These are phyloP conservation scores for Holcopasites calliopsidis DNA, from an alignment of 1,140 invertebrate genomes.

Conservation along the genomic window DNA sequence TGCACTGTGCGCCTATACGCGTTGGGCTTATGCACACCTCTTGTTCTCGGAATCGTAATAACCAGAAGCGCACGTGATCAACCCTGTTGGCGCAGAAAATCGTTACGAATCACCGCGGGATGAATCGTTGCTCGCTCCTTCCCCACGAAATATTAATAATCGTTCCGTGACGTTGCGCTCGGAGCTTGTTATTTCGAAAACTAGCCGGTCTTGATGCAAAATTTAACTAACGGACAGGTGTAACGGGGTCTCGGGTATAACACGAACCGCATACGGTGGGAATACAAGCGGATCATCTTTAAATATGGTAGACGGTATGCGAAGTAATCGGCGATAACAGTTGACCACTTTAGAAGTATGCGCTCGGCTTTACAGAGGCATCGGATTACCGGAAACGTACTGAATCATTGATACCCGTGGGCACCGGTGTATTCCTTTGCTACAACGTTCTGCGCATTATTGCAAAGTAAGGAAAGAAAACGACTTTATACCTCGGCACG, in stretches of 20 bases:
- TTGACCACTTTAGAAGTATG: too few relatives aligned
- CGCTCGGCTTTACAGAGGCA: not conserved
- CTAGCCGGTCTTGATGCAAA: not conserved
- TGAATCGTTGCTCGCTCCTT: not conserved
- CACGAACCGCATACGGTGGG: too few relatives aligned
- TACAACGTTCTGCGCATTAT: not conserved
- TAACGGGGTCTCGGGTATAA: too few relatives aligned
- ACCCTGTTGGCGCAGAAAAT: constrained; percentile 35
- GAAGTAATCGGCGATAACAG: too few relatives aligned
- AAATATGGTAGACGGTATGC: too few relatives aligned
- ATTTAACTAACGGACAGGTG: too few relatives aligned
- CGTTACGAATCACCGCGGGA: constrained; percentile 11
- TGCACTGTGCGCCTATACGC: not conserved
- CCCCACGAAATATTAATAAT: constrained; percentile 18
- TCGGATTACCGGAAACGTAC: not conserved
- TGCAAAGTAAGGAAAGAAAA: not conserved
- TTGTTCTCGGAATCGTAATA: constrained; percentile 49
- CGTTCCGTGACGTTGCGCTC: not conserved
- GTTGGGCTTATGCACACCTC: constrained; percentile 29
- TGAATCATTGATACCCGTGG: not conserved
- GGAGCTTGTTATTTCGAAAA: not conserved
- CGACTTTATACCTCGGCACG: not conserved
- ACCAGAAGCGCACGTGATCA: constrained; percentile 27
- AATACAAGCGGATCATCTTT: too few relatives aligned
- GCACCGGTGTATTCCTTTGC: not conserved